These are phyloP conservation scores for Eulithis prunata DNA, from an alignment of 2,888 invertebrate species.

Conservation along the genomic window DNA sequence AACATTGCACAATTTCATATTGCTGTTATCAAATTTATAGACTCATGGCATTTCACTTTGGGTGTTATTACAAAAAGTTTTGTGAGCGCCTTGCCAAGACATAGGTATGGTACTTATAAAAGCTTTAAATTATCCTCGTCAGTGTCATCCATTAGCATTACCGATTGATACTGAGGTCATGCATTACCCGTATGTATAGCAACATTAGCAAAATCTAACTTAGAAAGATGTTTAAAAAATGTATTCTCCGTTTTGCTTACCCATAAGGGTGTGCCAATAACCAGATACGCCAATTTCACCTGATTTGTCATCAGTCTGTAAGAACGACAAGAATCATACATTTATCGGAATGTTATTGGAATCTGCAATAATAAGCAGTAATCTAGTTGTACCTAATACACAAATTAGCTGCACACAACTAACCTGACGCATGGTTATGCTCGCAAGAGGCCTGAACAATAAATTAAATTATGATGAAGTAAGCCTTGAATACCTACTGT, in stretches of 20 bases:
- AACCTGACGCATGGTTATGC: slow-evolving; percentile 13
- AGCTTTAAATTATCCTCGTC: too few relatives aligned
- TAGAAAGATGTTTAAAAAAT: too few relatives aligned
- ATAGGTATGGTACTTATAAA: too few relatives aligned
- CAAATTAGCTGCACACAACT: slow-evolving; percentile 11
- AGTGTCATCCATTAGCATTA: too few relatives aligned
- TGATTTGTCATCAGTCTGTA: background rate
- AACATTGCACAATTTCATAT: slow-evolving; percentile 20
- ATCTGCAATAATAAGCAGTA: slow-evolving; percentile 15
- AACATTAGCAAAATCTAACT: too few relatives aligned
- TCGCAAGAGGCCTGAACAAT: slow-evolving; percentile 8
- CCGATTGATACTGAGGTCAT: too few relatives aligned
- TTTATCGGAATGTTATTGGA: slow-evolving; percentile 16
- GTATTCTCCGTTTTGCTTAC: too few relatives aligned
- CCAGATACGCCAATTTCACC: too few relatives aligned
- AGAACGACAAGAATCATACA: background rate
- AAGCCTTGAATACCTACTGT: background rate
- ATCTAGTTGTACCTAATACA: slow-evolving; percentile 11
- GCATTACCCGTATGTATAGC: too few relatives aligned
- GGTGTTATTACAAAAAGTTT: too few relatives aligned
- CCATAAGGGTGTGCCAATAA: too few relatives aligned
- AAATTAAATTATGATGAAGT: slow-evolving; percentile 4
- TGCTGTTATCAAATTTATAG: background rate
- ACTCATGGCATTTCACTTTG: background rate
- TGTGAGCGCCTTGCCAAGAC: too few relatives aligned